A percentile compares a stretch with the other conserved stretches of the same genome.
Conservation (phyloP, 2,113 vertebrate genomes). For the Cephalopholis sonnerati region DNA sequence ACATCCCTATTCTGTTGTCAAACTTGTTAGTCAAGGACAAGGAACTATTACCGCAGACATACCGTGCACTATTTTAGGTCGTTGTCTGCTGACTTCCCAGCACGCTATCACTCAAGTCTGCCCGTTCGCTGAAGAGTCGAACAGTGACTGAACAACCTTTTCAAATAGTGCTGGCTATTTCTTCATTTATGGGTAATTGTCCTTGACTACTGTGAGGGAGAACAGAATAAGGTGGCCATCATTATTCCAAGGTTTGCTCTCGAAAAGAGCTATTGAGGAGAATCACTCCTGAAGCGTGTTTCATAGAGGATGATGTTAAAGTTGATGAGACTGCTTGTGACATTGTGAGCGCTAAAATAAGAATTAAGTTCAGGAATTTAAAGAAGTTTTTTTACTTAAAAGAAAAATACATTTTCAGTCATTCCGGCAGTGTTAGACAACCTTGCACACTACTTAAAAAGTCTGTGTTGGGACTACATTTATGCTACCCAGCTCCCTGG, state of each 20-base stretch:
- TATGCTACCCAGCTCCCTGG: conserved; percentile 58
- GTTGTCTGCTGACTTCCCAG: conserved; percentile 40
- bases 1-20: conserved; percentile 65
- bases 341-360: conserved; percentile 34
- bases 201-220: conserved; percentile 54
- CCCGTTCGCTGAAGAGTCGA: conserved; percentile 13
- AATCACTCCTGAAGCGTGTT: conserved; percentile 35
- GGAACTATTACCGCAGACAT: conserved; percentile 49
- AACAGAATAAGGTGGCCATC: conserved; percentile 49
- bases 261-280: conserved; percentile 32
- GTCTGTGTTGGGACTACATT: conserved; percentile 66
- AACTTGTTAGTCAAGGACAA: conserved; percentile 76
- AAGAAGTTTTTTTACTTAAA: conserved; percentile 52
- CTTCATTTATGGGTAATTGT: conserved; percentile 63
- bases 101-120: conserved; percentile 37
- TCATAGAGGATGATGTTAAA: conserved; percentile 24
- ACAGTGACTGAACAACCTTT: conserved; percentile 52
- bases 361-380: conserved; percentile 26
- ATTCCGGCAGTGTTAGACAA: conserved; percentile 47
- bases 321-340: conserved; percentile 14
- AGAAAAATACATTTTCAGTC: conserved; percentile 47
- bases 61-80: conserved; percentile 29
- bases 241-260: conserved; percentile 52
- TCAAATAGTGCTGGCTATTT: conserved; percentile 45
- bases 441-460: conserved; percentile 54